These are phyloP conservation scores for Synergus umbraculus DNA, from an alignment of 2,888 invertebrate species.

Conservation along the genomic window DNA sequence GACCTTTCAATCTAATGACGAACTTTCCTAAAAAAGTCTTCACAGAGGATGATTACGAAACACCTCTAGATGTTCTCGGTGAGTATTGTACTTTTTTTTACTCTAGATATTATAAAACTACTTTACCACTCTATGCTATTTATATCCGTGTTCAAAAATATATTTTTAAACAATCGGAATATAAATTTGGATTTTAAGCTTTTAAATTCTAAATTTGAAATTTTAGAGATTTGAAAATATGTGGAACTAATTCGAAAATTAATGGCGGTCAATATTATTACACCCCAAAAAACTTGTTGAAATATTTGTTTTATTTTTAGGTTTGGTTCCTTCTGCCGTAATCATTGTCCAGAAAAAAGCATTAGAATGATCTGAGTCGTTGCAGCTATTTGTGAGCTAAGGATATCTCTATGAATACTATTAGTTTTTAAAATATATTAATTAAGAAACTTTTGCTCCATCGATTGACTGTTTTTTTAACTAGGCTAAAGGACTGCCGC, in stretches of 20 bases:
- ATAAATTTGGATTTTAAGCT: too few species aligned
- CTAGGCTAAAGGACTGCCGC: background rate
- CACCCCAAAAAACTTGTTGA: background rate
- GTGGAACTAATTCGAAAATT: too few species aligned
- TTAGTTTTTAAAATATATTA: conserved; percentile 2
- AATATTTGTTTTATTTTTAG: conserved; percentile 77
- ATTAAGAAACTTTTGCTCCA: conserved; percentile 1
- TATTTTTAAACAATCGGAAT: too few species aligned
- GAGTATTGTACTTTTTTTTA: conserved; percentile 48
- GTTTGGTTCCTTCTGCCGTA: conserved; percentile 91
- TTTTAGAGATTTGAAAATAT: too few species aligned
- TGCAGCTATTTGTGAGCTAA: conserved; percentile 26
- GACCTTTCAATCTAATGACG: conserved; percentile 91
- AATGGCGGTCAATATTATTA: background rate
- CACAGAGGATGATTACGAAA: conserved; percentile 90
- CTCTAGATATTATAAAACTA: too few species aligned
- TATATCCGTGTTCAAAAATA: too few species aligned
- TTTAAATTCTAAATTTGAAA: too few species aligned
- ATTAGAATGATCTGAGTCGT: conserved; percentile 56
- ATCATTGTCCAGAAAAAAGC: conserved; percentile 84
- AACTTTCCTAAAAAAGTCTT: conserved; percentile 95
- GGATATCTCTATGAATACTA: conserved; percentile 1
- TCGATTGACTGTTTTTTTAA: conserved; percentile 1
- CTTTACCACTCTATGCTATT: too few species aligned
- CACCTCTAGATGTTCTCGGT: conserved; percentile 91